Base-by-base conservation (phyloP, 2,888 invertebrate genomes). In the Synanthedon andrenaeformis region DNA sequence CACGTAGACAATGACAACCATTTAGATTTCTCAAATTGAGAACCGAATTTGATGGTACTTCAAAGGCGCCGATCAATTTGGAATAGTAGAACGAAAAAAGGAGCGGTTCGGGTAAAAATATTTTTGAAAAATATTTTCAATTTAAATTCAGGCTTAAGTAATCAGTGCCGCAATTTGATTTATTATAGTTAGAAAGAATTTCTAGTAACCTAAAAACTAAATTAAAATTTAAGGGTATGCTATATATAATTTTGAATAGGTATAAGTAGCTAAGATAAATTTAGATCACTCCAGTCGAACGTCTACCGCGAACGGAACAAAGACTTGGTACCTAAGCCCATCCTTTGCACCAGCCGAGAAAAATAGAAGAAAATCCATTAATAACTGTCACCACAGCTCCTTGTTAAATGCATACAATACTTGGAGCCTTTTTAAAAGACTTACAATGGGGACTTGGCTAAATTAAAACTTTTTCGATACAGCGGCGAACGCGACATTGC, bases 371-470 rank as follows among this genome's bases (percentile, higher is more conserved):
- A 77, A 80, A 79, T 65, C 80, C 85, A 87, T 87, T 85, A 82
- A 85, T 86, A 86, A 72, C 84, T 84, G 85, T 86, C 85, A 72
- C 77, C 62, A 72, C 66, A 72, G 76, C 76, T 84, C 82, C 86
- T 87, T 86, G 86, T 86, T 87, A 86, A 83, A 85, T 84, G 86
- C 86, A 87, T 86, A 86, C 86, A 87, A 87, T 87, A 86, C 85
- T 84, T 77, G 83, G 75, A 79, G 82, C 82, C 84, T 85, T 87
- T 35, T 84, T 83, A 85, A 80, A 86, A 84, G 82, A 80, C 81
- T 78, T 76, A 86, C 85, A 86, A 86, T 78, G 71, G 82, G 72
- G 74, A 79, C 83, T 83, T 85, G 84, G 87, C 87, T 86, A 87
- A 87, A 86, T 85, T 87, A 87, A 87, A 87, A 87, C 78, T 87